These are phyloP conservation scores for Gymnogyps californianus DNA, from an alignment of 2,113 vertebrate species.

Conservation along the genomic window DNA sequence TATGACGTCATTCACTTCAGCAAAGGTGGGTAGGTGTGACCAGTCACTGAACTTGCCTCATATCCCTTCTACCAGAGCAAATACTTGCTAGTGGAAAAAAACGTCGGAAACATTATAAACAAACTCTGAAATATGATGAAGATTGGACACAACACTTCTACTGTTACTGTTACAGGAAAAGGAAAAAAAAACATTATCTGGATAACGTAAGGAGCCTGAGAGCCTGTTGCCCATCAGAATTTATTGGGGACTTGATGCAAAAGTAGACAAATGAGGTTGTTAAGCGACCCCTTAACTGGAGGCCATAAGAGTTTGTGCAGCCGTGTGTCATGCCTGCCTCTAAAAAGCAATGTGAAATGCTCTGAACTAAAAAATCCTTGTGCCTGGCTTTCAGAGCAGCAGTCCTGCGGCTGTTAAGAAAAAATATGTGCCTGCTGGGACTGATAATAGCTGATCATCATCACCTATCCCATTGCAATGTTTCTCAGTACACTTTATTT, in stretches of 20 bases:
- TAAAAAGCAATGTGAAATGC: conserved; percentile 63
- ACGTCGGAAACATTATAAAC: conserved; percentile 15
- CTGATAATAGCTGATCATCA: conserved; percentile 74
- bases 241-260: conserved; percentile 70
- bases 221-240: conserved; percentile 67
- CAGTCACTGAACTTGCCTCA: background rate
- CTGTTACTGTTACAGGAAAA: conserved; percentile 49
- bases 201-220: conserved; percentile 47
- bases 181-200: conserved; percentile 22
- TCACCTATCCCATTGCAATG: conserved; percentile 65
- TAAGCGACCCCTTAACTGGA: conserved; percentile 67
- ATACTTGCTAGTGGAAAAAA: background rate
- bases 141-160: conserved; percentile 36
- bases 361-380: conserved; percentile 61
- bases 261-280: conserved; percentile 71
- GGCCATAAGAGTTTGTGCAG: conserved; percentile 68
- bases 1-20: background rate
- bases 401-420: conserved; percentile 52
- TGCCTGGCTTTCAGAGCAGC: conserved; percentile 54
- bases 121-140: conserved; percentile 36
- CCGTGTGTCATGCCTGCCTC: conserved; percentile 61
- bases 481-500: conserved; percentile 66
- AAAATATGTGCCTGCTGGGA: conserved; percentile 67
- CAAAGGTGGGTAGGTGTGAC: background rate
- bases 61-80: background rate